Percentiles rank a stretch among this genome's conserved stretches.
Conservation (phyloP, 2,888 invertebrate genomes). For the Aethes cnicana region DNA sequence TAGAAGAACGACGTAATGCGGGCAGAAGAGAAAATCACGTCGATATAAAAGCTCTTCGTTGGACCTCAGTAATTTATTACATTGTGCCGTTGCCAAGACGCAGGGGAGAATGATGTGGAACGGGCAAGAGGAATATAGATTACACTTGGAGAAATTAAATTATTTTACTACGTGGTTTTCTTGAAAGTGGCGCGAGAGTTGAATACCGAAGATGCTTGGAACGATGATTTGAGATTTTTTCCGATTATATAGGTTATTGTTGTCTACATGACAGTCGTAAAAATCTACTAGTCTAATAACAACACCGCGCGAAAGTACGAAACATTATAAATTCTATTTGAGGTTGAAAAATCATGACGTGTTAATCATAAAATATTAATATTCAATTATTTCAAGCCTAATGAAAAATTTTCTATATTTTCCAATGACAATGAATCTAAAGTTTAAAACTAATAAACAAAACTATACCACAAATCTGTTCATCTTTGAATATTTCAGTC, state of each 20-base stretch:
- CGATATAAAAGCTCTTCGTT: slow-evolving; percentile 55
- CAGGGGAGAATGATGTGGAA: slow-evolving; percentile 42
- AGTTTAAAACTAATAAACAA: too few relatives aligned
- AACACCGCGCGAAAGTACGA: too few relatives aligned
- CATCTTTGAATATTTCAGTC: too few relatives aligned
- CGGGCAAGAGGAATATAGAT: slow-evolving; percentile 27
- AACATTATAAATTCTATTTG: too few relatives aligned
- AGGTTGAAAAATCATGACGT: too few relatives aligned
- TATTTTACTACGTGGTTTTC: slow-evolving; percentile 27
- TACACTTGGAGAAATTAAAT: slow-evolving; percentile 29
- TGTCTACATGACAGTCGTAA: not conserved
- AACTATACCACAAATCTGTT: too few relatives aligned
- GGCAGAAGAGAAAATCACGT: slow-evolving; percentile 42
- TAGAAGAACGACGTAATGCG: slow-evolving; percentile 36
- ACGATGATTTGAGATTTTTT: too few relatives aligned
- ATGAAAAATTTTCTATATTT: too few relatives aligned
- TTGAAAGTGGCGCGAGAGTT: not conserved
- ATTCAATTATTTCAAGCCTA: too few relatives aligned
- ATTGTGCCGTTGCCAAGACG: slow-evolving; percentile 53
- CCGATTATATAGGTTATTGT: too few relatives aligned
- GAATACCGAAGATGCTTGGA: slow-evolving; percentile 1
- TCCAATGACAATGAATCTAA: too few relatives aligned
- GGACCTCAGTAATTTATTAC: slow-evolving; percentile 60
- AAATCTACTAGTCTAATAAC: not conserved
- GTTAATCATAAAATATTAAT: too few relatives aligned